Evolutionary conservation across 1,140 invertebrate species (phyloP).

Genomic region (Calosoma granatense): DNA sequence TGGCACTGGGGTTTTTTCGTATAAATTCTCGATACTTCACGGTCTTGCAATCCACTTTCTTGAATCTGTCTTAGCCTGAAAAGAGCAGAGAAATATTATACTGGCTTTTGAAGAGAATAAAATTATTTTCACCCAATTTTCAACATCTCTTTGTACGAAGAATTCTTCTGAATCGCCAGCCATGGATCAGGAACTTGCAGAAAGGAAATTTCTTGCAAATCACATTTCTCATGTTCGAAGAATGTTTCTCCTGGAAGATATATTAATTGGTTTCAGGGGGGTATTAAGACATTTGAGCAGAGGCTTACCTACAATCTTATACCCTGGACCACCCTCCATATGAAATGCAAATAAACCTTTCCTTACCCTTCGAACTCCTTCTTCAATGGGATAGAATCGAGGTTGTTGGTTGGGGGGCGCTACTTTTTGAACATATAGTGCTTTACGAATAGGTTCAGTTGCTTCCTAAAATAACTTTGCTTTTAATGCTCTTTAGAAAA

Average conservation of each 20-base stretch:
- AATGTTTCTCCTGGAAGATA: constrained; percentile 41
- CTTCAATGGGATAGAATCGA: constrained; percentile 43
- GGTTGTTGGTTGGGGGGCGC: constrained; percentile 39
- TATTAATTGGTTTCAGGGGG: neutral
- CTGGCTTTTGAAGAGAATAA: neutral
- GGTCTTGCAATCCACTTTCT: constrained; percentile 47
- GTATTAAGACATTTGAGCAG: no score
- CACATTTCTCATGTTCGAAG: constrained; percentile 54
- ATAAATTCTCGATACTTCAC: constrained; percentile 44
- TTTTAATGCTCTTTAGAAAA: neutral
- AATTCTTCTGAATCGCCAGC: constrained; percentile 45
- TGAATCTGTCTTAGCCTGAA: constrained; percentile 43
- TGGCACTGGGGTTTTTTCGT: constrained; percentile 46
- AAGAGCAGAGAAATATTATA: constrained; percentile 9
- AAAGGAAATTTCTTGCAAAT: constrained; percentile 49
- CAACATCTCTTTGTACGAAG: constrained; percentile 49
- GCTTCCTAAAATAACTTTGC: no score
- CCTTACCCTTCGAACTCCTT: constrained; percentile 44
- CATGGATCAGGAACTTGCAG: constrained; percentile 47
- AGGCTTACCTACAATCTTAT: constrained; percentile 45
- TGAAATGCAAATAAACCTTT: constrained; percentile 52
- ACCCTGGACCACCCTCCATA: constrained; percentile 47
- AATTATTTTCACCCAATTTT: constrained; percentile 42
- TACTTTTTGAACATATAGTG: constrained; percentile 49
- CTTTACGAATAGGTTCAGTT: constrained; percentile 45